Conservation (phyloP, 2,113 vertebrate genomes). For the Rhabdomys dilectus region DNA sequence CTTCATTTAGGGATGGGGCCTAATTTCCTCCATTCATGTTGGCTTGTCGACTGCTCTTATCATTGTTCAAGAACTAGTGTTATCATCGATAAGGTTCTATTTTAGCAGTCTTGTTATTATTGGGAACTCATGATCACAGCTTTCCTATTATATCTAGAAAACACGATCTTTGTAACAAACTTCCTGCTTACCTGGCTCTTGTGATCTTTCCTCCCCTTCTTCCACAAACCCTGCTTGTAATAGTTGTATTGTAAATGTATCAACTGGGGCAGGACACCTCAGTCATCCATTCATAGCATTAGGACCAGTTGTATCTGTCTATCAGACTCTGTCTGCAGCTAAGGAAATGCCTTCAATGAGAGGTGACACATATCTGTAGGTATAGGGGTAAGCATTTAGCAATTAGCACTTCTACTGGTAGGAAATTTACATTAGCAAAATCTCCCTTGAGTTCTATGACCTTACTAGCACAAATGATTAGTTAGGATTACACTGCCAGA, state of each 20-base stretch:
- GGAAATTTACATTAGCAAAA: not conserved
- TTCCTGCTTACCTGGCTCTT: not conserved
- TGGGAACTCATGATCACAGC: not conserved
- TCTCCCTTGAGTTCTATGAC: not conserved
- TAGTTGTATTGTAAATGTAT: not conserved
- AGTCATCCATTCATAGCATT: not conserved
- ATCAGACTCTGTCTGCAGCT: not conserved
- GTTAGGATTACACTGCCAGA: not conserved
- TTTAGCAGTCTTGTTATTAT: not conserved
- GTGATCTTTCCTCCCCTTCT: not conserved
- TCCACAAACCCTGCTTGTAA: not conserved
- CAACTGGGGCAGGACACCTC: not conserved
- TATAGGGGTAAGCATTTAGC: not conserved
- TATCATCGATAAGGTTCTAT: not conserved
- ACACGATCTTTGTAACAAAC: not conserved
- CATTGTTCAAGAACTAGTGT: not conserved
- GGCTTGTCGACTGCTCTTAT: not conserved
- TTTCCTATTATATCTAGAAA: not conserved
- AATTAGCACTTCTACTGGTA: not conserved
- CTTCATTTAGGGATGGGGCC: not conserved
- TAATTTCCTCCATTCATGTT: not conserved
- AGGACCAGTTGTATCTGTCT: not conserved
- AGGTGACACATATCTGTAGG: not conserved
- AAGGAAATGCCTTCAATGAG: not conserved
- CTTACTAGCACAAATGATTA: not conserved